Evolutionary conservation across 2,888 invertebrate genomes (phyloP).

Genomic region (Lycia hirtaria): DNA sequence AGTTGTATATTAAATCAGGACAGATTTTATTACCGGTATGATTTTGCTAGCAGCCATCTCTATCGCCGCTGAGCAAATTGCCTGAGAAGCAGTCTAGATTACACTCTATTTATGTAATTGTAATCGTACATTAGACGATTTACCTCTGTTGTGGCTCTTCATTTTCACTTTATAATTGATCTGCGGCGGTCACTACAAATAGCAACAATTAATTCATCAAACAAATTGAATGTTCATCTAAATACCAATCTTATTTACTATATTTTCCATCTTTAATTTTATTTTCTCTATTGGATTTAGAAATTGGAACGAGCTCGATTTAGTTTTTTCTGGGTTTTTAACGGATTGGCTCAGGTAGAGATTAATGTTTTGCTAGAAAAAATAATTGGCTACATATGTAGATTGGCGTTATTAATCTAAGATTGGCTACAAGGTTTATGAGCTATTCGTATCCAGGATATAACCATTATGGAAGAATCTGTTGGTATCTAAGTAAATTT

Average conservation of each 20-base stretch:
- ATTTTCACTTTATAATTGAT: constrained; percentile 33
- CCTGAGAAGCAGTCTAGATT: constrained; percentile 33
- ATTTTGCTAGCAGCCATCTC: neutral
- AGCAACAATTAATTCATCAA: neutral
- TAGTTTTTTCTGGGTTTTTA: no score
- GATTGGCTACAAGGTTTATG: no score
- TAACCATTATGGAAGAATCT: no score
- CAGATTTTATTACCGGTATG: neutral
- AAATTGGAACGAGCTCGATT: neutral
- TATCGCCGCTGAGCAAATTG: constrained; percentile 30
- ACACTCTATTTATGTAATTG: constrained; percentile 31
- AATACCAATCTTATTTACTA: neutral
- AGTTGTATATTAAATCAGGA: neutral
- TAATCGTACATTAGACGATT: constrained; percentile 23
- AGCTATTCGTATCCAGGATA: no score
- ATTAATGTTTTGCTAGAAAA: no score
- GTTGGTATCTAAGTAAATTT: no score
- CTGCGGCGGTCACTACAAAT: constrained; percentile 4
- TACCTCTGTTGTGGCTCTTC: constrained; percentile 12
- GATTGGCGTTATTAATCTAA: no score
- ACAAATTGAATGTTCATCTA: neutral
- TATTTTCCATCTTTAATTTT: neutral
- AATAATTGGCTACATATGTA: no score
- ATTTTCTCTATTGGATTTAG: neutral
- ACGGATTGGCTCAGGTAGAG: no score